Evolutionary conservation across 1,140 invertebrate species (phyloP), one percentile per base, ranked within the genome.

Genomic region (Drosophila kohkoa): DNA sequence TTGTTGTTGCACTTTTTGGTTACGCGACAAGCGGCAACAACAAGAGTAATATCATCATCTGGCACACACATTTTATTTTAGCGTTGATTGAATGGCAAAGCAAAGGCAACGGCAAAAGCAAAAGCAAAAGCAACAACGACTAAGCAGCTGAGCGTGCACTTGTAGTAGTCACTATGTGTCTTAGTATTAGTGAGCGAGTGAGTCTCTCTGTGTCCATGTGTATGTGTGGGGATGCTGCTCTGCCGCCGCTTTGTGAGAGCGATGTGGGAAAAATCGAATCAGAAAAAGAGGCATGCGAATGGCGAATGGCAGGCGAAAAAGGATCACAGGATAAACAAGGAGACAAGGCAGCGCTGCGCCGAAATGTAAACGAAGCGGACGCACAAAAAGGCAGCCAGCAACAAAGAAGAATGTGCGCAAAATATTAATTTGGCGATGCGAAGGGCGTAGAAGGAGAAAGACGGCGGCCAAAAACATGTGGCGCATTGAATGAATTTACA

Each of bases 291-390:
- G 60, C 74, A 72, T 20, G 64, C 69, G 48, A 65, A 11, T n/a
- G 41, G 69, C 75, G 51, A 82, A 65, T 65, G 68, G 60, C 74
- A 46, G 43, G 45, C 55, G 55, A 67, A 83, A 81, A 88, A 88
- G 83, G 83, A 88, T 73, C 55, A 62, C 70, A 81, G 85, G 81
- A 89, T 88, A 88, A 89, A 89, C 70, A 75, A 81, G 70, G 48
- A 48, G 77, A 71, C 64, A 25, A 4, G 20, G 54, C 63, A 73
- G 66, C 51, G 67, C 32, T 57, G 58, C 65, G 46, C 41, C 59
- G 41, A 68, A 71, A 51, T 59, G 68, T 65, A 71, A 75, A 67
- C 74, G 59, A 73, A 55, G 35, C 30, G 55, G 41, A 38, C 35
- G 5, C 52, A 58, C 52, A 58, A 67, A 69, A 66, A 62, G 38